phyloP scores from a whole-genome alignment of 2,797 vertebrate species.

The Euphonia xanthogaster region DNA sequence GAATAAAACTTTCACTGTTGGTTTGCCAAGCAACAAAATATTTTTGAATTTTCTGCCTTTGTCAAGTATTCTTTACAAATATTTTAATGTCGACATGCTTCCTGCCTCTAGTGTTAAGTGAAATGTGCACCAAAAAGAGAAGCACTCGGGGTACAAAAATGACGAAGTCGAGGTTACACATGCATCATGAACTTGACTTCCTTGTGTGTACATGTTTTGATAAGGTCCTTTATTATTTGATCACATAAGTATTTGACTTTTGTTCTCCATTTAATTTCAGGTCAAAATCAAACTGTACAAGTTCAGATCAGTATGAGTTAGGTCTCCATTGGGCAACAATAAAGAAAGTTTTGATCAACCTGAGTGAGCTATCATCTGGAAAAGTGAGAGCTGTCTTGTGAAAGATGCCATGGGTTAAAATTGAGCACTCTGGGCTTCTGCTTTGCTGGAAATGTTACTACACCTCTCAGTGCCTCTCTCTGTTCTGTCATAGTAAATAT shows the following conservation, averaged over 20 bases:
- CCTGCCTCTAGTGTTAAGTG: neutral
- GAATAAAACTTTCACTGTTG: neutral
- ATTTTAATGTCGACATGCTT: neutral
- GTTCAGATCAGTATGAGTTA: neutral
- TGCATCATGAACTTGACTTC: neutral
- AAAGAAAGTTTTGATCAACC: neutral
- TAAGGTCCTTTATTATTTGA: neutral
- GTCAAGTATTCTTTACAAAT: neutral
- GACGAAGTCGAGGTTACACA: neutral
- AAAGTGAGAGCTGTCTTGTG: neutral
- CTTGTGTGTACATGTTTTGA: neutral
- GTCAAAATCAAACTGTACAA: neutral
- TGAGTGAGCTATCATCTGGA: neutral
- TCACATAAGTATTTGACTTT: neutral
- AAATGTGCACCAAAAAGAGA: neutral
- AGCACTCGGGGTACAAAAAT: neutral
- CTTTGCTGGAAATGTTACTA: neutral
- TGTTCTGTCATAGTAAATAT: neutral
- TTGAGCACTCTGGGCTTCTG: neutral
- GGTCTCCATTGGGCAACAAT: neutral
- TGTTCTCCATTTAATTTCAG: neutral
- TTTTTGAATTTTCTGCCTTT: neutral
- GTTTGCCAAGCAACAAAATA: neutral
- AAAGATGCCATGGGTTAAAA: neutral
- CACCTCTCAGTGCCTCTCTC: neutral